These are phyloP conservation scores for Caenorhabditis doughertyi DNA, from an alignment of 2,888 invertebrate species.

Conservation along the genomic window DNA sequence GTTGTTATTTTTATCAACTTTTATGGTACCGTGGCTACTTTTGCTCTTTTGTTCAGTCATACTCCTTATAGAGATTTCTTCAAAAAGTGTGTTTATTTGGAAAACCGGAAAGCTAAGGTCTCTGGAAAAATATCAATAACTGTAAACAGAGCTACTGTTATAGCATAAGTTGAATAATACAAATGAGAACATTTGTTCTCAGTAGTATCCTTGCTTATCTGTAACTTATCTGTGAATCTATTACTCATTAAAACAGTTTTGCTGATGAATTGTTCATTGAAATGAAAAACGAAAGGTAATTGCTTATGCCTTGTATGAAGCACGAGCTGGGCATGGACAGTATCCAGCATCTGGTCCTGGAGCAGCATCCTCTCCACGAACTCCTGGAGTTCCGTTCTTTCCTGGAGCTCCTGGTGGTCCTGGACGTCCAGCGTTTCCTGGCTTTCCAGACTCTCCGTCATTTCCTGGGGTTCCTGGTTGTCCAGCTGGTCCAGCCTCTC, in stretches of 20 bases:
- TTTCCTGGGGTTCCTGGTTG: slow-evolving; percentile 69
- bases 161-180: neutral
- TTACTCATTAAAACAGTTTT: neutral
- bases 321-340: slow-evolving; percentile 69
- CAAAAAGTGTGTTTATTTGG: neutral
- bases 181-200: neutral
- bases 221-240: too few species aligned
- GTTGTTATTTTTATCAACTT: slow-evolving; percentile 2
- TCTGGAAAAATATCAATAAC: slow-evolving; percentile 7
- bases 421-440: slow-evolving; percentile 70
- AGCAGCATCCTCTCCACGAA: slow-evolving; percentile 69
- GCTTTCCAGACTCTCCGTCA: slow-evolving; percentile 70
- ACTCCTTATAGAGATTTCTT: slow-evolving; percentile 15
- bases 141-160: neutral
- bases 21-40: slow-evolving; percentile 18
- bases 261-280: slow-evolving; percentile 21
- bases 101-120: neutral
- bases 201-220: neutral
- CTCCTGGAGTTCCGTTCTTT: slow-evolving; percentile 69
- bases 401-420: slow-evolving; percentile 73
- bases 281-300: neutral
- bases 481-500: slow-evolving; percentile 73
- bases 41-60: slow-evolving; percentile 14
- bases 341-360: slow-evolving; percentile 74
- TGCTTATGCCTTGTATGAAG: slow-evolving; percentile 42